Conservation (phyloP, 2,113 vertebrate species). For the Brienomyrus longianalis region DNA sequence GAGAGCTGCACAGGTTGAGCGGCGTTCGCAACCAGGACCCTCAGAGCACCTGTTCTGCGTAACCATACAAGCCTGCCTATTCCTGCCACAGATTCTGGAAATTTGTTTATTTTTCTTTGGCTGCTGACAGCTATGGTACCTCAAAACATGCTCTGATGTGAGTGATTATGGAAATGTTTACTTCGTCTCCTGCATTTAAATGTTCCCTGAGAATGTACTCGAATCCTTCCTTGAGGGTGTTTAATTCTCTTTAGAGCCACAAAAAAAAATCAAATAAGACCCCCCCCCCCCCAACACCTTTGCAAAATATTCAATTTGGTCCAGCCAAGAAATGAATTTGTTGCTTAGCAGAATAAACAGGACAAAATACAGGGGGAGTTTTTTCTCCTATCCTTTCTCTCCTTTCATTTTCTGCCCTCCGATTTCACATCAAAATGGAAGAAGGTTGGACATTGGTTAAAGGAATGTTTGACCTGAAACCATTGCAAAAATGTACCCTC, state of each 20-base stretch:
- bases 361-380: slow-evolving; percentile 32
- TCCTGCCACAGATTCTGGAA: slow-evolving; percentile 86
- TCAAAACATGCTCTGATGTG: slow-evolving; percentile 89
- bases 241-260: slow-evolving; percentile 82
- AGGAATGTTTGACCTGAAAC: not conserved
- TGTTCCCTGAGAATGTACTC: slow-evolving; percentile 84
- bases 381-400: not conserved
- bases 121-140: slow-evolving; percentile 80
- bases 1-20: not conserved
- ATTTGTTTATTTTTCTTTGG: slow-evolving; percentile 86
- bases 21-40: not conserved
- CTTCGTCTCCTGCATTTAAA: slow-evolving; percentile 88
- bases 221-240: slow-evolving; percentile 89
- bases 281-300: slow-evolving; percentile 29
- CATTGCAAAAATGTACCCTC: not conserved
- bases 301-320: slow-evolving; percentile 69
- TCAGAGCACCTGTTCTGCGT: not conserved
- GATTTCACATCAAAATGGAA: not conserved
- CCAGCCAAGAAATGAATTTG: slow-evolving; percentile 82
- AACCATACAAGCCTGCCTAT: slow-evolving; percentile 55
- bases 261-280: slow-evolving; percentile 87
- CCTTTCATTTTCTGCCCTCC: not conserved
- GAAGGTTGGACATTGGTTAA: not conserved
- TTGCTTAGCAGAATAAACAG: slow-evolving; percentile 52
- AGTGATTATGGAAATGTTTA: slow-evolving; percentile 96